phyloP scores from a whole-genome alignment of 2,797 vertebrate species.

The Capromys pilorides region DNA sequence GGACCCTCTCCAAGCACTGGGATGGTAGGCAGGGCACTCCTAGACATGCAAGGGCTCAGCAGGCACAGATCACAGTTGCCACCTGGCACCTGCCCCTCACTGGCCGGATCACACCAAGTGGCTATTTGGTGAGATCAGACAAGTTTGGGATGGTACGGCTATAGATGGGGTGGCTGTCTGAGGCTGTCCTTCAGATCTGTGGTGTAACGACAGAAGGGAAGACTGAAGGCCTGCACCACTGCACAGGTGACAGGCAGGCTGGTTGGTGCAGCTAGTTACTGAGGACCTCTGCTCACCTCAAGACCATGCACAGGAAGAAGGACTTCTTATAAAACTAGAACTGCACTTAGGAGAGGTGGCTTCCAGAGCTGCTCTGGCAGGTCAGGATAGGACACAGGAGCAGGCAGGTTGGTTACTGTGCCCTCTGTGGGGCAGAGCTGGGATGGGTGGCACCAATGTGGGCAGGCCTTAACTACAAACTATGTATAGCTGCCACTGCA shows the following conservation, averaged over 20 bases:
- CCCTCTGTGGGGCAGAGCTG: neutral
- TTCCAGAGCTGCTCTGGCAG: neutral
- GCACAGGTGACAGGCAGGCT: neutral
- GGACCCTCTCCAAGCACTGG: neutral
- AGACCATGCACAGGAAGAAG: constrained; percentile 13
- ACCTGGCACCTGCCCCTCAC: neutral
- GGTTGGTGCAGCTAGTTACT: neutral
- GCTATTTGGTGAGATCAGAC: neutral
- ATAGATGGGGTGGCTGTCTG: neutral
- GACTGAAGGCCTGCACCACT: neutral
- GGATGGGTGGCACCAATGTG: neutral
- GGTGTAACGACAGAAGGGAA: neutral
- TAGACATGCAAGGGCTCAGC: neutral
- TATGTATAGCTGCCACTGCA: neutral
- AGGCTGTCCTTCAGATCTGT: neutral
- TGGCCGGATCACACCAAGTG: neutral
- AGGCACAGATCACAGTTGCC: neutral
- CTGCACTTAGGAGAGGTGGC: neutral
- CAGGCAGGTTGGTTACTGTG: neutral
- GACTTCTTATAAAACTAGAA: neutral
- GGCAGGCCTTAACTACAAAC: neutral
- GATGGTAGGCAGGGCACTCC: neutral
- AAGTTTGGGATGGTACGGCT: neutral
- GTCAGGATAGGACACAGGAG: neutral
- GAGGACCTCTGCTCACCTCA: neutral